Conservation (phyloP, 1,140 invertebrate species). For the Oedothorax gibbosus region DNA sequence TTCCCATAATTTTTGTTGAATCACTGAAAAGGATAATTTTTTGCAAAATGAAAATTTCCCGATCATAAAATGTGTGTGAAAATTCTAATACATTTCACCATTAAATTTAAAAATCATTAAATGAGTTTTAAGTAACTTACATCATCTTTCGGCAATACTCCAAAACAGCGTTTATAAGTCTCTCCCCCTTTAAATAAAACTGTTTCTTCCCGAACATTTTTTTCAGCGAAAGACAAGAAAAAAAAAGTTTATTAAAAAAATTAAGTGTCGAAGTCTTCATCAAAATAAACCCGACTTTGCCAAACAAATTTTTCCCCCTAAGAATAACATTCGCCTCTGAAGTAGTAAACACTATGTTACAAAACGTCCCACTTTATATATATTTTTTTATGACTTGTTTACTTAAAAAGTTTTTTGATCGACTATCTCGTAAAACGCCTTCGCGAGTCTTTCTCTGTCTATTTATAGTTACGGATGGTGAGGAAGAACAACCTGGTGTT, state of each 20-base stretch:
- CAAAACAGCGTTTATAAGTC: no score
- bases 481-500: no score
- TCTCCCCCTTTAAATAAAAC: no score
- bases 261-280: conserved; percentile 41
- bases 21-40: no score
- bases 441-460: neutral
- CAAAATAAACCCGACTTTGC: conserved; percentile 44
- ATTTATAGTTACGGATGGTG: neutral
- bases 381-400: conserved; percentile 45
- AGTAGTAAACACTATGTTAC: conserved; percentile 45
- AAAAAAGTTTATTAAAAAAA: conserved; percentile 13
- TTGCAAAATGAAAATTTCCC: no score
- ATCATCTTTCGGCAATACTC: no score
- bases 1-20: no score
- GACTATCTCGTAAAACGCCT: conserved; percentile 29
- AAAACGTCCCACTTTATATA: conserved; percentile 27
- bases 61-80: no score
- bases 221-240: neutral
- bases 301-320: conserved; percentile 29
- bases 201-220: no score
- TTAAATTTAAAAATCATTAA: no score
- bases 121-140: no score
- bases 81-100: no score
- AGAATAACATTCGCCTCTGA: conserved; percentile 28
- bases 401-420: conserved; percentile 31